Evolutionary conservation across 2,888 invertebrate species (phyloP), one percentile per base, ranked within the genome.

Genomic region (Trachelus troglodyta): DNA sequence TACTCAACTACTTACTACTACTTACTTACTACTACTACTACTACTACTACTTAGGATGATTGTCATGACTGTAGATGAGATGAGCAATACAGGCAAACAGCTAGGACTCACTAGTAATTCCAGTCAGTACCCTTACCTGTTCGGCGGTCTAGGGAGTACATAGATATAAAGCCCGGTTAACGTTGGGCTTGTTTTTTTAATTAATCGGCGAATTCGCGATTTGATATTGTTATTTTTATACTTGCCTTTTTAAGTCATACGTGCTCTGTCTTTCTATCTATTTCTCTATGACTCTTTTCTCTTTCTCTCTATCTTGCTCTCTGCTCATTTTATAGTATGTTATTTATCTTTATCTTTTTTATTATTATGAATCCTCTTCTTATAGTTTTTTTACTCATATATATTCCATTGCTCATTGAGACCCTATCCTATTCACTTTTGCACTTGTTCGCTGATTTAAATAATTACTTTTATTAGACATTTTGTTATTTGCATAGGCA

Each of bases 111-210:
- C 89, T 91, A 91, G 89, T 89, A 89, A 88, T 90, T 90, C 88
- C 91, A 91, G 90, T 91, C 90, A 90, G 91, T 91, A 91, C 89
- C 90, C 89, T 84, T 84, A 89, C 87, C 87, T 89, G 86, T 88
- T 88, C 87, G 90, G 90, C 90, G 90, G 90, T 86, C 85, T 91
- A 90, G 91, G 91, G 91, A 91, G 91, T 91, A 91, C 90, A 91
- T 91, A 90, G 91, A 91, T 91, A 87, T 34, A 15, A 71, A 34
- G 34, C 71, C 9, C 74, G 31, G 33, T 73, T 74, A 30, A 34
- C 37, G 34, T 33, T 56, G n/a, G 23, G 34, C 9, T 76, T 12
- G 15, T 30, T 69, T 37, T 12, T 1, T 76, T 40, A 30, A 34
- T 73, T 15, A 35, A 30, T 71, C 56, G 30, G 74, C 1, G 30